Evolutionary conservation across 1,140 invertebrate species (phyloP).

Genomic region (Plutomurus gul): DNA sequence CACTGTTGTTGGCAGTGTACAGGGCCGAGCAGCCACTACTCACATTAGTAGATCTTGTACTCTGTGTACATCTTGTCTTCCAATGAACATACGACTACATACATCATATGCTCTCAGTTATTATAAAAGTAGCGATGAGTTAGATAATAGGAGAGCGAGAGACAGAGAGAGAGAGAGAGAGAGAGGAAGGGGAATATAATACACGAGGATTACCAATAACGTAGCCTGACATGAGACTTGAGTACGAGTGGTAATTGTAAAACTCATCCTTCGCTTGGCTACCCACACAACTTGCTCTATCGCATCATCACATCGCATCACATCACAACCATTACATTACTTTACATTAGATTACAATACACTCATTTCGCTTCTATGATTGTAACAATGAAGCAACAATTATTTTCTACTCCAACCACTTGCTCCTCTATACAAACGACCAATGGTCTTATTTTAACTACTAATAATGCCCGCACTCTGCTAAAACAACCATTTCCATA

Average conservation of each 20-base stretch:
- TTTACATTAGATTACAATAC: slow-evolving; percentile 11
- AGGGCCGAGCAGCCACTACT: no score
- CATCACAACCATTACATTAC: slow-evolving; percentile 4
- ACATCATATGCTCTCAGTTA: background rate
- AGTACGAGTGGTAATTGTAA: background rate
- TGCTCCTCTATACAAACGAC: background rate
- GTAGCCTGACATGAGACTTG: no score
- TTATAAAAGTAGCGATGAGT: no score
- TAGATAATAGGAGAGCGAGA: no score
- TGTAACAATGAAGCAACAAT: slow-evolving; percentile 35
- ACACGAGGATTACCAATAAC: no score
- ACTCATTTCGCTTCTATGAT: slow-evolving; percentile 19
- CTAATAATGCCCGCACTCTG: no score
- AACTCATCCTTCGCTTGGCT: background rate
- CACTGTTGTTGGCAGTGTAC: no score
- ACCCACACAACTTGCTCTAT: background rate
- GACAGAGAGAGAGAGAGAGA: no score
- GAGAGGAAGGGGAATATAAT: no score
- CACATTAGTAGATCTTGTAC: no score
- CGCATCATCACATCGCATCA: slow-evolving; percentile 4
- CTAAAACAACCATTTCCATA: background rate
- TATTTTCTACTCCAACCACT: slow-evolving; percentile 17
- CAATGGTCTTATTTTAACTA: background rate
- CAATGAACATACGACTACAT: background rate
- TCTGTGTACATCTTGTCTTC: no score